Evolutionary conservation across 2,797 vertebrate species (phyloP).

Genomic region (Malacoraja senta): DNA sequence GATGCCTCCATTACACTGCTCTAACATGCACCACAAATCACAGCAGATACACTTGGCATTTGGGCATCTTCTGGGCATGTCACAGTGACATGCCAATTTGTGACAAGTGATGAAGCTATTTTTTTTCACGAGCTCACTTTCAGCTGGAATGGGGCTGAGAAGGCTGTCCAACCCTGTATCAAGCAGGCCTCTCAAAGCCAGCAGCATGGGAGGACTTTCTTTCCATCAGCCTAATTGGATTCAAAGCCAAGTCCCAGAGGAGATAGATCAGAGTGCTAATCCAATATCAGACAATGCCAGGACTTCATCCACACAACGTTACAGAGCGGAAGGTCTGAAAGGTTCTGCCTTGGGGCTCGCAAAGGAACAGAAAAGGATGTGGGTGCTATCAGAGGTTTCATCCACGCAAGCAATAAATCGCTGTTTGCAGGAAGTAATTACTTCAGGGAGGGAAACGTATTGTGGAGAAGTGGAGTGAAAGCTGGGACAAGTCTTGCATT

Average conservation of each 20-base stretch:
- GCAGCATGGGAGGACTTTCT: neutral
- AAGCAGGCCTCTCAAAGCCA: neutral
- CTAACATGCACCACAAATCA: neutral
- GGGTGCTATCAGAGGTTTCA: neutral
- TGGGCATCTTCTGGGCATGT: neutral
- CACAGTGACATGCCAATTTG: neutral
- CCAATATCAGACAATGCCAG: neutral
- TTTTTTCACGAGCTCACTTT: neutral
- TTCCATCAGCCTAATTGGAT: constrained; percentile 13
- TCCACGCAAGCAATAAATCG: neutral
- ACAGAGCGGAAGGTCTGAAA: neutral
- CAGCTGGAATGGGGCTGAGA: neutral
- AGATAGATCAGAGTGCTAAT: neutral
- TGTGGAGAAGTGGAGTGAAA: neutral
- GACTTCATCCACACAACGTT: neutral
- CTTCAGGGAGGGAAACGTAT: neutral
- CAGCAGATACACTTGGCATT: neutral
- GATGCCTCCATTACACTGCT: neutral
- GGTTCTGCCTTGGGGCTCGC: neutral
- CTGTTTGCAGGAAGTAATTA: constrained; percentile 8
- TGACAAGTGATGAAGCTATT: neutral
- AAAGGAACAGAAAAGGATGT: neutral
- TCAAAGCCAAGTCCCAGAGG: neutral
- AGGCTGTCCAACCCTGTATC: neutral
- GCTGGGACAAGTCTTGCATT: neutral